phyloP scores from a whole-genome alignment of 1,140 invertebrate species.

The Pachyrhynchus sulphureomaculatus region DNA sequence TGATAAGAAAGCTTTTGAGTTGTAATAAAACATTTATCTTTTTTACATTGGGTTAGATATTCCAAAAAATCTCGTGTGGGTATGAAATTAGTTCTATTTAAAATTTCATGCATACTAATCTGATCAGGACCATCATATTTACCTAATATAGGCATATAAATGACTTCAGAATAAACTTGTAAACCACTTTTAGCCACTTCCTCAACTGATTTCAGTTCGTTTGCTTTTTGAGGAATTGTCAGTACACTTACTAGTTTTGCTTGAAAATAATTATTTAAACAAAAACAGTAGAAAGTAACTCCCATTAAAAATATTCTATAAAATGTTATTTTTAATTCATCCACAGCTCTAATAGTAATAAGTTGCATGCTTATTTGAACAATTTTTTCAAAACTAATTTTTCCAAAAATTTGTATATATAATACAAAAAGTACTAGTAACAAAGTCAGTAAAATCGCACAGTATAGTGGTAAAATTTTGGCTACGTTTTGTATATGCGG shows the following conservation, averaged over 20 bases:
- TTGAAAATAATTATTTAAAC: background rate
- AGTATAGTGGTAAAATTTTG: background rate
- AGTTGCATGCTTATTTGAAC: background rate
- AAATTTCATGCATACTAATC: background rate
- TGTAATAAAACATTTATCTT: background rate
- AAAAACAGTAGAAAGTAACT: background rate
- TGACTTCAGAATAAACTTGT: background rate
- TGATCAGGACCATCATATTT: background rate
- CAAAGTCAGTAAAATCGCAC: background rate
- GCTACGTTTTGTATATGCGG: background rate
- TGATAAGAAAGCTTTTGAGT: background rate
- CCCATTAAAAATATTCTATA: conserved; percentile 1
- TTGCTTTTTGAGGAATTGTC: background rate
- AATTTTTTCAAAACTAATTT: background rate
- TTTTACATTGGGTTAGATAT: background rate
- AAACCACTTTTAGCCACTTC: background rate
- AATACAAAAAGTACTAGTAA: background rate
- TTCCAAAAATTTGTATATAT: background rate
- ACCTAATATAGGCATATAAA: background rate
- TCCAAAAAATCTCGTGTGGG: background rate
- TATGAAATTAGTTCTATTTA: background rate
- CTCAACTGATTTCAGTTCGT: background rate
- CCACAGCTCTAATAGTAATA: background rate
- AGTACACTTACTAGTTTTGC: background rate
- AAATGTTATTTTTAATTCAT: background rate